Conservation (phyloP, 2,888 invertebrate species). For the Phlogophora meticulosa region DNA sequence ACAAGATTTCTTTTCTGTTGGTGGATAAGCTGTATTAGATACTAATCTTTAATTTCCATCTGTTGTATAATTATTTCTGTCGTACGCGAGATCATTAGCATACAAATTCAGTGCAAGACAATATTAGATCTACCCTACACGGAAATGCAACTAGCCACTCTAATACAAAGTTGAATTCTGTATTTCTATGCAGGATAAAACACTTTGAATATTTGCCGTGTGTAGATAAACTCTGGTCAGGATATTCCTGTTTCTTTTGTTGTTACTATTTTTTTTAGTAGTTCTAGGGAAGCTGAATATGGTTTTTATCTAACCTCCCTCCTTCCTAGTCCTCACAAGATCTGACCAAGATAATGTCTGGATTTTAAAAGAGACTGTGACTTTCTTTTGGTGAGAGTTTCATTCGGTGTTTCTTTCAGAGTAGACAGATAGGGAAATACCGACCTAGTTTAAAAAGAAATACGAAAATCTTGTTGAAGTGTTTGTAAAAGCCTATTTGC, state of each 20-base stretch:
- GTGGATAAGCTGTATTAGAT: not conserved
- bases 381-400: too few species aligned
- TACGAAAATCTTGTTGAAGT: too few species aligned
- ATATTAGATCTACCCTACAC: not conserved
- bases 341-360: too few species aligned
- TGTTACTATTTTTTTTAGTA: not conserved
- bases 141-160: slow-evolving; percentile 2
- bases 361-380: too few species aligned
- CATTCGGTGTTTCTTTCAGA: too few species aligned
- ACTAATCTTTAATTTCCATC: slow-evolving; percentile 2
- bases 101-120: slow-evolving; percentile 11
- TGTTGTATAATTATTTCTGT: slow-evolving; percentile 1
- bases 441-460: too few species aligned
- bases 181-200: not conserved
- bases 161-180: slow-evolving; percentile 3
- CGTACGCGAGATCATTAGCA: slow-evolving; percentile 16
- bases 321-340: too few species aligned
- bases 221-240: too few species aligned
- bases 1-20: not conserved
- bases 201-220: slow-evolving; percentile 1
- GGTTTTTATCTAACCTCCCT: too few species aligned
- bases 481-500: too few species aligned
- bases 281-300: not conserved
- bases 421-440: too few species aligned
- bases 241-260: not conserved